A percentile compares a stretch with the other conserved stretches of the same genome.
These are phyloP conservation scores for Grammomys surdaster DNA, from an alignment of 2,113 vertebrate genomes.

Conservation along the genomic window DNA sequence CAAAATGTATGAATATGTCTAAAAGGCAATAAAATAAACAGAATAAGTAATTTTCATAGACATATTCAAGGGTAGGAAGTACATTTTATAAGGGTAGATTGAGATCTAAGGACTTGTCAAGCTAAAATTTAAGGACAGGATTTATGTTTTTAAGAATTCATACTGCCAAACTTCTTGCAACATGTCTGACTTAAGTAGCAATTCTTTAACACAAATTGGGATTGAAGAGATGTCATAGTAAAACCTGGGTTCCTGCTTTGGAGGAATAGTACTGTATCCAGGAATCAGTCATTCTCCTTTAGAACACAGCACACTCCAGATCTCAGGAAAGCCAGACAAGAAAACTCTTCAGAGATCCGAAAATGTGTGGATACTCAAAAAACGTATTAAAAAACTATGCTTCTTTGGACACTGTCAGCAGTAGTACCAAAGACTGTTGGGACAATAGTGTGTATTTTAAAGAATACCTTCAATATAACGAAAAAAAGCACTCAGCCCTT, in stretches of 20 bases:
- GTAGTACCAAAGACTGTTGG: neutral
- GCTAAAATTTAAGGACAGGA: neutral
- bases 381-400: neutral
- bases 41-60: neutral
- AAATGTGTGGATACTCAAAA: neutral
- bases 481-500: neutral
- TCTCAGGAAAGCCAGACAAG: neutral
- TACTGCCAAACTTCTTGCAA: neutral
- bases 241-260: neutral
- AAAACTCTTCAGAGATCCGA: neutral
- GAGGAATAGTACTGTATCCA: neutral
- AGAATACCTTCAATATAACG: neutral
- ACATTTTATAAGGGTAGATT: neutral
- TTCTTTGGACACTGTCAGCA: neutral
- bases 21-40: neutral
- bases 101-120: neutral
- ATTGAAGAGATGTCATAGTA: neutral
- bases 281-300: neutral
- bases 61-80: neutral
- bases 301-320: neutral
- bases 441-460: neutral
- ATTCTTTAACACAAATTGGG: neutral
- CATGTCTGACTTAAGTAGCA: neutral
- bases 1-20: neutral
- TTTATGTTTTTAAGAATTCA: slow-evolving; percentile 31